Evolutionary conservation across 2,113 vertebrate genomes (phyloP).

Genomic region (Anas platyrhynchos): DNA sequence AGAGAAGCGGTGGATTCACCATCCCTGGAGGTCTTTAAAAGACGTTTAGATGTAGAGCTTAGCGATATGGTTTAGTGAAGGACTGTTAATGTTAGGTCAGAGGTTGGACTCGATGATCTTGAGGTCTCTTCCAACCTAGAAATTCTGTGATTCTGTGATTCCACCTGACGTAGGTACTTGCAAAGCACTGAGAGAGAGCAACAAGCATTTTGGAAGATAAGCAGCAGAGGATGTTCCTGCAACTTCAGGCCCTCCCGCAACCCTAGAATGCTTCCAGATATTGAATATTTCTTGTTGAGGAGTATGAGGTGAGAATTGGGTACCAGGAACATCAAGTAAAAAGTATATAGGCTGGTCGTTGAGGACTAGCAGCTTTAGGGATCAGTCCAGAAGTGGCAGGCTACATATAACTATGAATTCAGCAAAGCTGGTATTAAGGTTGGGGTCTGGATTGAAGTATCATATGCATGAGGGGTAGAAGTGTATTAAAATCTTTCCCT

Average conservation of each 20-base stretch:
- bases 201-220: background rate
- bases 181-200: background rate
- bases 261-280: background rate
- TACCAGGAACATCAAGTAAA: background rate
- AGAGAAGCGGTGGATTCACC: too few species aligned
- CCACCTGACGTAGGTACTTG: background rate
- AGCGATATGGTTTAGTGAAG: too few species aligned
- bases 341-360: accelerated
- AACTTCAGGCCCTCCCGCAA: accelerated
- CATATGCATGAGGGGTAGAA: accelerated
- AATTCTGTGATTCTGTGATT: too few species aligned
- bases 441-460: background rate
- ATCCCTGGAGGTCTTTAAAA: too few species aligned
- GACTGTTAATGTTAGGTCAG: too few species aligned
- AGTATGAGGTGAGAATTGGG: background rate
- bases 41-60: too few species aligned
- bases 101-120: too few species aligned
- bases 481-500: background rate
- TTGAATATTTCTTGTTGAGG: background rate
- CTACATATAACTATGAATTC: background rate
- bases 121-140: too few species aligned
- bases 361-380: background rate
- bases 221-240: accelerated
- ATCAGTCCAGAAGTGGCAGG: accelerated
- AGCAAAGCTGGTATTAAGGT: accelerated